Conservation (phyloP, 2,888 invertebrate genomes). For the Hypolimnas misippus region DNA sequence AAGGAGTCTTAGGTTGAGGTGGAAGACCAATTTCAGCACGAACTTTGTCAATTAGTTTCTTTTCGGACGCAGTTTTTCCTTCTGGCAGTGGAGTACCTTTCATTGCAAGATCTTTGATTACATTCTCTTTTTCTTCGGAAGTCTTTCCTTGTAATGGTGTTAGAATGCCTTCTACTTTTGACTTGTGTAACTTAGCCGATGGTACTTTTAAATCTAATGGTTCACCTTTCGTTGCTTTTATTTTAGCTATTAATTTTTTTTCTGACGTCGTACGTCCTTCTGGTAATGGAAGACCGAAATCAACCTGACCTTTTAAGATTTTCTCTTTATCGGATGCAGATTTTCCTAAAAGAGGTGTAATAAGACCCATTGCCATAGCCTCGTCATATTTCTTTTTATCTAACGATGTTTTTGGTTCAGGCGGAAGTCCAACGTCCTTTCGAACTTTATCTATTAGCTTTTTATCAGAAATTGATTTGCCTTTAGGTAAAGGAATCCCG, state of each 20-base stretch:
- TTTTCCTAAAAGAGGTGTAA: too few species aligned
- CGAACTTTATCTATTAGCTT: slow-evolving; percentile 35
- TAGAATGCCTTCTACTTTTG: slow-evolving; percentile 38
- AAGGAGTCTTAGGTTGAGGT: slow-evolving; percentile 46
- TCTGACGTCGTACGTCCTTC: slow-evolving; percentile 51
- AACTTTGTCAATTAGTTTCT: slow-evolving; percentile 49
- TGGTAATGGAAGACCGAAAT: slow-evolving; percentile 48
- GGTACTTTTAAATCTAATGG: slow-evolving; percentile 25
- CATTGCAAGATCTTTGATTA: slow-evolving; percentile 45
- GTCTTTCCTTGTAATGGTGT: slow-evolving; percentile 44
- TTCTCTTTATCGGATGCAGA: too few species aligned
- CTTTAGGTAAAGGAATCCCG: slow-evolving; percentile 45
- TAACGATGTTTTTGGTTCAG: slow-evolving; percentile 48
- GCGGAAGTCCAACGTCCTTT: slow-evolving; percentile 49
- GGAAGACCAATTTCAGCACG: slow-evolving; percentile 50
- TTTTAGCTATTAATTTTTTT: slow-evolving; percentile 48
- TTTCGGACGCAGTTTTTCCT: slow-evolving; percentile 52
- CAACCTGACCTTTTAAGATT: slow-evolving; percentile 36
- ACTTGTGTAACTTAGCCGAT: slow-evolving; percentile 45
- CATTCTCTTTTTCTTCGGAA: slow-evolving; percentile 47
- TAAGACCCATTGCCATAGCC: slow-evolving; percentile 36
- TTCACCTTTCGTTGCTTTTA: slow-evolving; percentile 37
- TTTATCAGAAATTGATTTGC: slow-evolving; percentile 40
- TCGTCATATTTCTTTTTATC: slow-evolving; percentile 41
- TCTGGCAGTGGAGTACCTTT: slow-evolving; percentile 51